Percentiles rank a stretch among this genome's conserved stretches.
phyloP scores from a whole-genome alignment of 2,888 invertebrate genomes.

The Mesorhabditis sp. region DNA sequence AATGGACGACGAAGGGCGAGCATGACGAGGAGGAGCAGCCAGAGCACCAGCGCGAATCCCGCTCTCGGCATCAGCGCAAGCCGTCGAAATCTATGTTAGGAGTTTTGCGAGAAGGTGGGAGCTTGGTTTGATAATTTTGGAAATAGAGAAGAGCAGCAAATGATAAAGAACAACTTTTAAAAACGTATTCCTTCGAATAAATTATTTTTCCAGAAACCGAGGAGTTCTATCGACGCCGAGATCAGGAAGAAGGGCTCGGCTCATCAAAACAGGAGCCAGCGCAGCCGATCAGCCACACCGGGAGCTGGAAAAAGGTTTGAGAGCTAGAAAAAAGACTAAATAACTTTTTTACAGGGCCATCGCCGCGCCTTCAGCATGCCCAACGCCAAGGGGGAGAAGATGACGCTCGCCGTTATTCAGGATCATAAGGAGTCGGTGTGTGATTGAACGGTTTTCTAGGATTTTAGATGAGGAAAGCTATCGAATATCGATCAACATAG shows the following conservation, averaged over 20 bases:
- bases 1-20: slow-evolving; percentile 21
- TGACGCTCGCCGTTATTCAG: slow-evolving; percentile 49
- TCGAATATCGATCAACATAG: neutral
- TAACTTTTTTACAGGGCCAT: slow-evolving; percentile 35
- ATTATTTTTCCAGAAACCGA: neutral
- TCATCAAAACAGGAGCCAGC: neutral
- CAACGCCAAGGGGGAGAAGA: slow-evolving; percentile 47
- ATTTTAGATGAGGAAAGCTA: neutral
- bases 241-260: neutral
- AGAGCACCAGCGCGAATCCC: slow-evolving; percentile 18
- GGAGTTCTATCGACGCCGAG: slow-evolving; percentile 6
- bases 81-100: slow-evolving; percentile 23
- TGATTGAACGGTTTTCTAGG: slow-evolving; percentile 9
- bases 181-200: too few relatives aligned
- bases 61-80: slow-evolving; percentile 7
- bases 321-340: slow-evolving; percentile 13
- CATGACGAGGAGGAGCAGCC: neutral
- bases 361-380: slow-evolving; percentile 57
- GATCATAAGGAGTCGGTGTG: slow-evolving; percentile 25
- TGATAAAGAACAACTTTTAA: too few relatives aligned
- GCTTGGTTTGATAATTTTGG: neutral
- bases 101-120: slow-evolving; percentile 12
- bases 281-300: too few relatives aligned
- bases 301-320: slow-evolving; percentile 5
- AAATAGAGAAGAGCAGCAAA: neutral